phyloP scores from a whole-genome alignment of 2,113 vertebrate species.

The Alouatta palliata region DNA sequence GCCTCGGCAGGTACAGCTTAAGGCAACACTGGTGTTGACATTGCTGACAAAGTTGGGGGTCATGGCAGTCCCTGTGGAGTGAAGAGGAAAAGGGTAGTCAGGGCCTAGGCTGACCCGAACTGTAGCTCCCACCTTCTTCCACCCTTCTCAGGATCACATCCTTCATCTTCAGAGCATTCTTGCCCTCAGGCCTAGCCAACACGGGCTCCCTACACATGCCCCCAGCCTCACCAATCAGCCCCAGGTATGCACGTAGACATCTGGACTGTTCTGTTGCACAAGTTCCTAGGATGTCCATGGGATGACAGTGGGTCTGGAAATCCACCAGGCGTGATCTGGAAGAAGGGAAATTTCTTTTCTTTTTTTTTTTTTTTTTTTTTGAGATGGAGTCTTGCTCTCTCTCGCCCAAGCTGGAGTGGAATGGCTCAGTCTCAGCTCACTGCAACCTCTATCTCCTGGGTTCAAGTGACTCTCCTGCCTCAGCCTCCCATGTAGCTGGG shows the following conservation, averaged over 20 bases:
- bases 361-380: no score
- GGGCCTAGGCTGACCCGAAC: not conserved
- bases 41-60: constrained; percentile 96
- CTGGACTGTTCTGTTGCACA: constrained; percentile 82
- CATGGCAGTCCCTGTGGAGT: constrained; percentile 90
- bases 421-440: no score
- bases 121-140: not conserved
- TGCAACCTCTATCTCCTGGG: no score
- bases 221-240: constrained; percentile 87
- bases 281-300: constrained; percentile 76
- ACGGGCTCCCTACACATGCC: not conserved
- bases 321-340: constrained; percentile 87
- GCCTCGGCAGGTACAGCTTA: constrained; percentile 94
- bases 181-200: not conserved
- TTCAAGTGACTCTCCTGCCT: no score
- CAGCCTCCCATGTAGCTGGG: no score
- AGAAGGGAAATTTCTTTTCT: constrained; percentile 53
- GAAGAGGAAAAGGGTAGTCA: not conserved
- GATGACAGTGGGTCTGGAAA: constrained; percentile 88
- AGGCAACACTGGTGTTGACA: constrained; percentile 89
- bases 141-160: not conserved
- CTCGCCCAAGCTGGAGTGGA: no score
- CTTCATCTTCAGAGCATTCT: constrained; percentile 20
- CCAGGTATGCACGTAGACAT: constrained; percentile 88
- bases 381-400: no score